Percentiles rank a stretch among this genome's conserved stretches.
Evolutionary conservation across 23 tunicate genomes (phyloP).

Genomic region (Diplosoma virens): DNA sequence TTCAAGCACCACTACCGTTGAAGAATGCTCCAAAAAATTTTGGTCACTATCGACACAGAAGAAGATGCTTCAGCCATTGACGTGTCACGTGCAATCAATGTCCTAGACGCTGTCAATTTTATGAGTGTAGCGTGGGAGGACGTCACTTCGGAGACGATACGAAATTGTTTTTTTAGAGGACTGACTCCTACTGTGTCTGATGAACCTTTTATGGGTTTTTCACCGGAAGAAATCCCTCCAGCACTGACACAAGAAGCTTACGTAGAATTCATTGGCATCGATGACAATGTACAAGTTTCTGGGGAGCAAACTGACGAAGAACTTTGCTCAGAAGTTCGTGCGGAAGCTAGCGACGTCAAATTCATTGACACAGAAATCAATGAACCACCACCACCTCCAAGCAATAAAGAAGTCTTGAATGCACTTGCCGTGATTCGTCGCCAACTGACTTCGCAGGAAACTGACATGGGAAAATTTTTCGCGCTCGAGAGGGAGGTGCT

Average conservation of each 20-base stretch:
- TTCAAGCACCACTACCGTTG: slow-evolving; percentile 26
- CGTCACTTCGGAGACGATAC: slow-evolving; percentile 6
- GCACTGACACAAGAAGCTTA: slow-evolving; percentile 9
- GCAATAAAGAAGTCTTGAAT: slow-evolving; percentile 10
- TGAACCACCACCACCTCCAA: neutral
- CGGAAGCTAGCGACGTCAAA: neutral
- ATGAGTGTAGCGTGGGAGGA: slow-evolving; percentile 20
- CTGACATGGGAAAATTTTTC: no score
- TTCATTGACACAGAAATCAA: no score
- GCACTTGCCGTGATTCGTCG: neutral
- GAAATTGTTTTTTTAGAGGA: slow-evolving; percentile 32
- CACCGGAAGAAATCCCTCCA: slow-evolving; percentile 7
- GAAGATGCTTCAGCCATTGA: slow-evolving; percentile 25
- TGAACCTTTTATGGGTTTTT: slow-evolving; percentile 32
- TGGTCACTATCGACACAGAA: slow-evolving; percentile 13
- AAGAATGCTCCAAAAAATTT: no score
- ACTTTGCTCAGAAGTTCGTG: neutral
- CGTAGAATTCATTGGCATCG: neutral
- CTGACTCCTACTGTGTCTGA: slow-evolving; percentile 26
- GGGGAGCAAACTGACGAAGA: slow-evolving; percentile 3
- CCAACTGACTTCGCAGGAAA: slow-evolving; percentile 2
- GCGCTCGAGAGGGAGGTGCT: no score
- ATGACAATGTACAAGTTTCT: neutral
- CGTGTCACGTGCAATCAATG: slow-evolving; percentile 12
- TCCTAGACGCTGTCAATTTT: slow-evolving; percentile 13